Evolutionary conservation across 2,888 invertebrate genomes (phyloP), one percentile per base, ranked within the genome.

Genomic region (Agrenia bidenticulata): DNA sequence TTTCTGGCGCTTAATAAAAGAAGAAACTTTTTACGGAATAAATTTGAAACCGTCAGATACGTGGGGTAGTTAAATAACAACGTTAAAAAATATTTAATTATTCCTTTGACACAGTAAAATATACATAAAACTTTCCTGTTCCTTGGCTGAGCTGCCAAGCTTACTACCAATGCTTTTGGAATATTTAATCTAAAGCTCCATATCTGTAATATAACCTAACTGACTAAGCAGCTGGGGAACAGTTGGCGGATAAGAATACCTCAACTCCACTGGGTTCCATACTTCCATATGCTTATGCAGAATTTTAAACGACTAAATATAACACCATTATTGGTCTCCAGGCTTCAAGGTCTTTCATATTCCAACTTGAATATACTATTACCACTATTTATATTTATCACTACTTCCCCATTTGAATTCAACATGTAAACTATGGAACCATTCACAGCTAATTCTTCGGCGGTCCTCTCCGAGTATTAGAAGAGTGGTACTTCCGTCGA

Each of bases 31-130:
- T 32, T 55, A 7, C 51, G 2, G 55, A 55, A 55, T 55, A 55
- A 55, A 55, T 55, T 51, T 37, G 11, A 55, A 55, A 55, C 2
- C 55, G 26, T 32, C 32, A 55, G 55, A 55, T 27, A 37, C 37
- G 27, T 37, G 55, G 55, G 27, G 57, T 57, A 57, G 57, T 57
- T 57, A 57, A 57, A 57, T 57, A 57, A 57, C 19, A 39, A 39
- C 21, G 57, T 57, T 57, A 57, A 57, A 57, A 55, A 57, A 57
- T 57, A 57, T 57, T 37, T 21, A 5, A 57, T 57, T 37, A 57
- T 57, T 57, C 57, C 41, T 57, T 57, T 39, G 39, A 37, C 57
- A 37, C 57, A 57, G 57, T 57, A 57, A 57, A 57, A 57, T 57
- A 57, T 57, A 37, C 57, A 57, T 57, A 41, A 37, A 57, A 21